Percentiles rank a stretch among this genome's conserved stretches.
These are phyloP conservation scores for Holothuria scabra DNA, from an alignment of 53 echinoderm and acorn worm genomes.

Conservation along the genomic window DNA sequence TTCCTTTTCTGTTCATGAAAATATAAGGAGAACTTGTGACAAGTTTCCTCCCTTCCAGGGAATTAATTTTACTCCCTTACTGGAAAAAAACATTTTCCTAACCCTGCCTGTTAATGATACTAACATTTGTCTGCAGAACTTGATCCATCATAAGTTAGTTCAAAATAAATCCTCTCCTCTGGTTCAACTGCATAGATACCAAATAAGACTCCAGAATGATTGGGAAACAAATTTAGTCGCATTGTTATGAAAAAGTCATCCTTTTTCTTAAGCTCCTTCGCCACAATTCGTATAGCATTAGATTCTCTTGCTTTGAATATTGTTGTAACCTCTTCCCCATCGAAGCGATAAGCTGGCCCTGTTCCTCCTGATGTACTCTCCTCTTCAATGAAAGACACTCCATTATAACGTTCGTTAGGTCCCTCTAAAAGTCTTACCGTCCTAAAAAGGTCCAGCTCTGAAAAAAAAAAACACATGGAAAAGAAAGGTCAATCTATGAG, in stretches of 20 bases:
- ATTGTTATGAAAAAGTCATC: conserved; percentile 43
- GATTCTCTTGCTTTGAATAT: background rate
- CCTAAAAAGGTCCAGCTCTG: conserved; percentile 17
- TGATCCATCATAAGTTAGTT: conserved; percentile 39
- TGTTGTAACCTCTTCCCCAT: conserved; percentile 10
- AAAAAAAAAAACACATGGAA: no score
- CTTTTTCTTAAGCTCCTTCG: conserved; percentile 32
- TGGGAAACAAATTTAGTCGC: conserved; percentile 12
- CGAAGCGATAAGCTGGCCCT: conserved; percentile 42
- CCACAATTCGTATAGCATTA: background rate
- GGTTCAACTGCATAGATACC: conserved; percentile 23
- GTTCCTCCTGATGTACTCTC: conserved; percentile 19
- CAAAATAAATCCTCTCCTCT: conserved; percentile 27
- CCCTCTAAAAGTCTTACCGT: background rate
- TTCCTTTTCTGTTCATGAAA: no score
- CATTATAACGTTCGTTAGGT: background rate
- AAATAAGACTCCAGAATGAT: conserved; percentile 31
- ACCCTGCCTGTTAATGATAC: no score
- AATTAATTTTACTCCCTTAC: no score
- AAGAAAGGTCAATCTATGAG: no score
- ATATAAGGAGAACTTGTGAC: no score
- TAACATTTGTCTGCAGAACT: conserved; percentile 2
- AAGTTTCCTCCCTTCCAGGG: no score
- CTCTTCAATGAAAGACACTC: conserved; percentile 33
- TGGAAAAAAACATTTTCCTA: no score